phyloP scores from a whole-genome alignment of 2,797 vertebrate genomes.

The Pangasius mekongensis region DNA sequence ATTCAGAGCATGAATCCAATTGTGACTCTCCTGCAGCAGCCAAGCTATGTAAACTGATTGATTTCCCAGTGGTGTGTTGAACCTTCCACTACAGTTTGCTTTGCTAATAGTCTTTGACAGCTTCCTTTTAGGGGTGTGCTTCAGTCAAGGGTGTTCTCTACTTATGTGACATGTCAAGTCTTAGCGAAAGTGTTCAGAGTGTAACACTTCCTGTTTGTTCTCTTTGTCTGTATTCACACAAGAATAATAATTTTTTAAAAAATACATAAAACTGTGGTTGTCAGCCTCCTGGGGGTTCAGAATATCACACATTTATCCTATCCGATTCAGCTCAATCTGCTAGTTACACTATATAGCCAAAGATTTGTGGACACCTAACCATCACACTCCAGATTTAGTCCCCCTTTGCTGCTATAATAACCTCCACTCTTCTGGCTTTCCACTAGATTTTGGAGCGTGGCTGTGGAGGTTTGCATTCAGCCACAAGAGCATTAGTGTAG shows the following conservation, averaged over 20 bases:
- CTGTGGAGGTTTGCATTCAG: background rate
- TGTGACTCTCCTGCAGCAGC: background rate
- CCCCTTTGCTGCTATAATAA: background rate
- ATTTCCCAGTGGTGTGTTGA: background rate
- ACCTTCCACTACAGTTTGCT: background rate
- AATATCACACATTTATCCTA: background rate
- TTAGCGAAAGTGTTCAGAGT: background rate
- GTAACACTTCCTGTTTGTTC: background rate
- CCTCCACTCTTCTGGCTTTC: background rate
- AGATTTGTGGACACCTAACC: background rate
- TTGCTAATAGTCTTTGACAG: background rate
- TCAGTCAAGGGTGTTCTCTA: background rate
- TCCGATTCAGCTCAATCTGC: no score
- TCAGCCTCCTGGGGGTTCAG: background rate
- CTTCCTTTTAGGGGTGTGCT: background rate
- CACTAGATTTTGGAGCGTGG: background rate
- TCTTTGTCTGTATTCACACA: background rate
- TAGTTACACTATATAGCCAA: background rate
- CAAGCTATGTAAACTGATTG: background rate
- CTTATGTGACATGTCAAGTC: background rate
- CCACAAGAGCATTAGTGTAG: background rate
- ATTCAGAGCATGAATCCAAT: background rate
- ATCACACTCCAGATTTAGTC: background rate
- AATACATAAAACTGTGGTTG: background rate
- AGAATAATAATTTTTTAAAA: background rate